phyloP scores from a whole-genome alignment of 2,113 vertebrate species.

The Pterocles burchelli region DNA sequence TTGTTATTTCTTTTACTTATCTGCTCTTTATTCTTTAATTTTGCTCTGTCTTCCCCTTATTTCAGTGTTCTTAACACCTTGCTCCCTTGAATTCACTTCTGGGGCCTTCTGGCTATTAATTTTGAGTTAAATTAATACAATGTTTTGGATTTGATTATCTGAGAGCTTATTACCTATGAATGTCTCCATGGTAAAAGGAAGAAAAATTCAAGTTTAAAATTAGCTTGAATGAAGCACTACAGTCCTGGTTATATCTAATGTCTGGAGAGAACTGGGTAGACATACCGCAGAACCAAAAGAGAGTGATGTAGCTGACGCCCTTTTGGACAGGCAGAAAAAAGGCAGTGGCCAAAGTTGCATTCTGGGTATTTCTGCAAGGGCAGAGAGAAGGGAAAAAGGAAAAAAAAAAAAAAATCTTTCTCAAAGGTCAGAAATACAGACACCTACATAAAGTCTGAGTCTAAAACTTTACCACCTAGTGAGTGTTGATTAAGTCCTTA shows the following conservation, averaged over 20 bases:
- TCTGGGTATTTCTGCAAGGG: not conserved
- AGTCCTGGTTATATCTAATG: not conserved
- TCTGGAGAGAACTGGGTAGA: not conserved
- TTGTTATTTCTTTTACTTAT: constrained; percentile 32
- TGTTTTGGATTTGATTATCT: constrained; percentile 24
- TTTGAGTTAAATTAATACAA: constrained; percentile 24
- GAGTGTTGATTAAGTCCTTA: not conserved
- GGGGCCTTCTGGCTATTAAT: constrained; percentile 23
- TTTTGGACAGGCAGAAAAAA: not conserved
- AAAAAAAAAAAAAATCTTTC: not conserved
- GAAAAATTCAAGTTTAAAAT: not conserved
- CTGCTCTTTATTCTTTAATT: not conserved
- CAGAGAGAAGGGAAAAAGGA: not conserved
- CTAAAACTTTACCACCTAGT: not conserved
- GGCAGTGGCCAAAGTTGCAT: not conserved
- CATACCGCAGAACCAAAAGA: not conserved
- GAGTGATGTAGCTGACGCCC: not conserved
- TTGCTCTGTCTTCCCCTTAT: not conserved
- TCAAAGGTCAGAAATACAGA: not conserved
- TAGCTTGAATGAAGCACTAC: not conserved
- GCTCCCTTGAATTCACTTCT: constrained; percentile 21
- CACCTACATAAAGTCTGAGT: not conserved
- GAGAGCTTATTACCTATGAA: not conserved
- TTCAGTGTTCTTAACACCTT: not conserved
- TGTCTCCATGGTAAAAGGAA: not conserved